phyloP scores from a whole-genome alignment of 1,140 invertebrate genomes.

The Holotrichia oblita region DNA sequence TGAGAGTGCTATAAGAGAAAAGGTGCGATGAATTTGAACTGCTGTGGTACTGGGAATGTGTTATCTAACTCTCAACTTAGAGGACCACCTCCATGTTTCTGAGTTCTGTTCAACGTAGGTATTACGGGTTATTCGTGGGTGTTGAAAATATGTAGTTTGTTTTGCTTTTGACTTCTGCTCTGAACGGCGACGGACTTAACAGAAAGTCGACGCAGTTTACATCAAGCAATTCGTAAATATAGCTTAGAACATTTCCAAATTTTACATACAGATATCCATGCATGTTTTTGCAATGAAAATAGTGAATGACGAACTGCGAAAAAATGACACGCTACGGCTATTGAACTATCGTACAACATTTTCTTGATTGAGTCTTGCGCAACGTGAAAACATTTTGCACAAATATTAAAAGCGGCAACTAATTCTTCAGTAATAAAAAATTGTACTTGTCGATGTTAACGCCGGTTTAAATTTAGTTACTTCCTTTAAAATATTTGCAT shows the following conservation, averaged over 20 bases:
- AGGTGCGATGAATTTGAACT: constrained; percentile 37
- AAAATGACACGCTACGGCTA: background rate
- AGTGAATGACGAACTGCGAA: background rate
- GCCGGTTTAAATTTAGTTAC: background rate
- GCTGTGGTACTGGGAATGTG: constrained; percentile 34
- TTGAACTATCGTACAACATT: background rate
- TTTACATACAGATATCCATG: too few species aligned
- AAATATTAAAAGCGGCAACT: background rate
- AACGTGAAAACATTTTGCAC: background rate
- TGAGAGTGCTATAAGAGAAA: constrained; percentile 24
- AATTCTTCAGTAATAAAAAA: background rate
- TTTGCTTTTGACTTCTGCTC: constrained; percentile 39
- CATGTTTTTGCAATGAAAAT: background rate
- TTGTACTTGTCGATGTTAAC: background rate
- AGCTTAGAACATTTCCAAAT: background rate
- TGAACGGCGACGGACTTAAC: constrained; percentile 14
- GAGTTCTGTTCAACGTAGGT: constrained; percentile 45
- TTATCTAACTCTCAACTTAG: constrained; percentile 42
- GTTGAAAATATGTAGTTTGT: constrained; percentile 42
- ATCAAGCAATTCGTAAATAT: background rate
- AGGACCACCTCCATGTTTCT: constrained; percentile 45
- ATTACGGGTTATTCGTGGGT: constrained; percentile 44
- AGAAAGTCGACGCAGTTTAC: constrained; percentile 12
- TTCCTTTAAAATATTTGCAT: too few species aligned
- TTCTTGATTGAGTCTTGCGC: background rate